Percentiles rank a stretch among this genome's conserved stretches.
Conservation (phyloP, 2,888 invertebrate genomes). For the Buathra laborator region DNA sequence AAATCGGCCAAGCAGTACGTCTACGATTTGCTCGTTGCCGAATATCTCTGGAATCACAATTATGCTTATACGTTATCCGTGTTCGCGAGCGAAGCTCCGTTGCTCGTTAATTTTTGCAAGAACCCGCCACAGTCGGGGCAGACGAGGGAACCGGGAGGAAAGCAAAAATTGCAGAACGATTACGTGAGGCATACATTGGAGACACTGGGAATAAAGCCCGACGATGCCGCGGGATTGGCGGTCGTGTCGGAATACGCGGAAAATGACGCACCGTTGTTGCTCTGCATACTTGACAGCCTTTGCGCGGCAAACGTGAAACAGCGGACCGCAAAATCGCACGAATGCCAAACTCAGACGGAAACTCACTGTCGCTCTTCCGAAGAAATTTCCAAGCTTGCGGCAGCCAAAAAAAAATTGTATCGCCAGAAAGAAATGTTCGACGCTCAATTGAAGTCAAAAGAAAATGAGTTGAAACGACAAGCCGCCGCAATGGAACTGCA, state of each 20-base stretch:
- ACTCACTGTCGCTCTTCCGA: slow-evolving; percentile 22
- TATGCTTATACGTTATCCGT: slow-evolving; percentile 83
- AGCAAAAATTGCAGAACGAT: slow-evolving; percentile 80
- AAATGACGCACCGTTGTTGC: slow-evolving; percentile 77
- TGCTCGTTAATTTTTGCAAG: slow-evolving; percentile 81
- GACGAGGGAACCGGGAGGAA: slow-evolving; percentile 55
- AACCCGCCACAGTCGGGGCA: slow-evolving; percentile 65
- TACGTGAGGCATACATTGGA: slow-evolving; percentile 81
- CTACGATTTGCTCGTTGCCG: slow-evolving; percentile 82
- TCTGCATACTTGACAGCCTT: slow-evolving; percentile 79
- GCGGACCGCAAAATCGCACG: slow-evolving; percentile 26
- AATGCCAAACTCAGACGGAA: slow-evolving; percentile 72
- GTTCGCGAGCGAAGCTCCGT: slow-evolving; percentile 83
- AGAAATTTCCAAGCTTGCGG: slow-evolving; percentile 68
- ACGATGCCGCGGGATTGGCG: slow-evolving; percentile 75
- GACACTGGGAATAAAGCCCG: slow-evolving; percentile 80
- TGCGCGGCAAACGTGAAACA: slow-evolving; percentile 40
- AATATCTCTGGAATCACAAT: slow-evolving; percentile 82
- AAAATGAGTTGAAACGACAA: slow-evolving; percentile 78
- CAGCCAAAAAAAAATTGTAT: slow-evolving; percentile 77
- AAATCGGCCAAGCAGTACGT: slow-evolving; percentile 83
- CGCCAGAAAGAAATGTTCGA: slow-evolving; percentile 79
- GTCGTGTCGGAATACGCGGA: slow-evolving; percentile 79
- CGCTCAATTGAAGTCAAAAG: slow-evolving; percentile 77
- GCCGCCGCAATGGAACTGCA: slow-evolving; percentile 78